Percentiles rank a stretch among this genome's conserved stretches.
Conservation (phyloP, 1,140 invertebrate species). For the Thaumetopoea pityocampa region DNA sequence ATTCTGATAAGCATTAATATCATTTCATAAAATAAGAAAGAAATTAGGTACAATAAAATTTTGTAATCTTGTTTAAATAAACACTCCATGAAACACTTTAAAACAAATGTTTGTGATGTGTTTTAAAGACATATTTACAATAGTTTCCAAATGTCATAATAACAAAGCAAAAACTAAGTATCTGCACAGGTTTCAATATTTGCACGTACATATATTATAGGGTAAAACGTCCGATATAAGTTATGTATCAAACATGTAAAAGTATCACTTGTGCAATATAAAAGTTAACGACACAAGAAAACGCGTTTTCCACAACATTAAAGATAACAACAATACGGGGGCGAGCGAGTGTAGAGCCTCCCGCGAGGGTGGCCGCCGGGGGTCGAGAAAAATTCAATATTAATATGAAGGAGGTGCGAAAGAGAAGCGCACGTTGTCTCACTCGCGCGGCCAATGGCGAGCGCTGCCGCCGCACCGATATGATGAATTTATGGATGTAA, state of each 20-base stretch:
- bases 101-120: no score
- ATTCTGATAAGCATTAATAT: neutral
- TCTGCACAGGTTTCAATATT: no score
- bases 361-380: slow-evolving; percentile 66
- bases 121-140: no score
- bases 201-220: slow-evolving; percentile 2
- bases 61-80: no score
- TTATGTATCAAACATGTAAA: slow-evolving; percentile 71
- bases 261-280: slow-evolving; percentile 76
- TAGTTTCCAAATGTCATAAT: no score
- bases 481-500: slow-evolving; percentile 81
- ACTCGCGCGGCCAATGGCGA: slow-evolving; percentile 74
- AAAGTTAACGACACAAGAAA: slow-evolving; percentile 76
- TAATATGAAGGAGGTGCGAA: slow-evolving; percentile 78
- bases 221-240: slow-evolving; percentile 41
- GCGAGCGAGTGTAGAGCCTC: slow-evolving; percentile 70
- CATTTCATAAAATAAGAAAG: neutral
- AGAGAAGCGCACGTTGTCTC: slow-evolving; percentile 60
- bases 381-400: slow-evolving; percentile 79
- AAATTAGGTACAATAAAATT: no score
- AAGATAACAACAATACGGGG: slow-evolving; percentile 75
- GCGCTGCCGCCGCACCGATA: slow-evolving; percentile 67
- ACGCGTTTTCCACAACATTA: slow-evolving; percentile 76
- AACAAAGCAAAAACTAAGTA: no score
- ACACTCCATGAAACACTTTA: no score